Evolutionary conservation across 1,140 invertebrate genomes (phyloP), one percentile per base, ranked within the genome.

Genomic region (Popillia japonica): DNA sequence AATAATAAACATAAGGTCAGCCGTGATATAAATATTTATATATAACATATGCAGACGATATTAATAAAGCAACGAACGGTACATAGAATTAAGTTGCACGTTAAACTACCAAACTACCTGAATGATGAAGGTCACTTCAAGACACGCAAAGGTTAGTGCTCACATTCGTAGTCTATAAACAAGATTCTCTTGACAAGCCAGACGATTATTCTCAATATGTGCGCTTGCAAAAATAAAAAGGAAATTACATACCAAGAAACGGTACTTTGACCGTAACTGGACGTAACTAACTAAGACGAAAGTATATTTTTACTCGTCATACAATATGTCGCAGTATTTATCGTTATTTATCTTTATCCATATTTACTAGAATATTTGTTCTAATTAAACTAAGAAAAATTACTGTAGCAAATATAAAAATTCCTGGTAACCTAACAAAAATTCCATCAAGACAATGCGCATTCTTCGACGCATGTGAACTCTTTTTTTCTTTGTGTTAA

Each of bases 71-170:
- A 48, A 17, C 10, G 61, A 68, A 55, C 17, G 48, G 61, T 68
- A 68, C n/a, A 17, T 68, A 68, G 61, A 68, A 68, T 34, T 68
- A 17, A 27, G 27, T 8, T 68, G 27, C 7, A 23, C 61, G 20
- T 68, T 68, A 68, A 68, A 27, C 61, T 68, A 68, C 61, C 61
- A 68, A 68, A 27, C 61, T 68, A 68, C 61, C 61, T 68, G 61
- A 68, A 68, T 55, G 27, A 68, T 68, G 61, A 68, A 68, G 61
- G 61, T 68, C 61, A 68, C 61, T 68, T 22, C 61, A 68, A 68
- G 20, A 68, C 27, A 34, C 20, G 61, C 11, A 68, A 55, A 68
- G 61, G 61, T 68, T 22, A 68, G 61, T 68, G 22, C 22, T 27
- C 23, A 68, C 22, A 68, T 9, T 34, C 8, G 20, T 22, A 68